Base-by-base conservation (phyloP, 2,888 invertebrate species). In the Philopedon plagiatum region DNA sequence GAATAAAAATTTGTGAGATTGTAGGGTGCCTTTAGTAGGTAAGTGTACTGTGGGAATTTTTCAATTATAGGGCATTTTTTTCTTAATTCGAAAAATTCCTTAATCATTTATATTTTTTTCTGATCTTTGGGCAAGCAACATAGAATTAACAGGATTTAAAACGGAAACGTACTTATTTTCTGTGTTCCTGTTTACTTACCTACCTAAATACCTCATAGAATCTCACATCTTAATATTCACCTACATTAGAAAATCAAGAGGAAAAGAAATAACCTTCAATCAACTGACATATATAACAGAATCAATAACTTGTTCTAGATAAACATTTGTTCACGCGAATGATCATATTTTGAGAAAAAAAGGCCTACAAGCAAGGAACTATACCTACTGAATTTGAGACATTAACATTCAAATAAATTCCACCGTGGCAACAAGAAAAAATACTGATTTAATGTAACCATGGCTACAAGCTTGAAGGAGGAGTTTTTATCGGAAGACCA, bases 271-370 rank as follows among this genome's bases (percentile, higher is more conserved):
- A 32, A 57, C 32, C 37, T 57, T 57, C 37, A 57, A 4, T 37
- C 57, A 34, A 57, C 57, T 57, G 57, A 37, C 57, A 54, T n/a
- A 54, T 54, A 29, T 57, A 34, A 21, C 11, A 66, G 18, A 44
- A 65, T 58, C 49, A 21, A 66, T 51, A 37, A 7, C 44, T 72
- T 65, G 74, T 82, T 83, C 58, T 78, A 85, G 85, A 83, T 83
- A 81, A 82, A 81, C 80, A 49, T 60, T 71, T 78, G 81, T 80
- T 80, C 81, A 81, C 81, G 82, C 77, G 79, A 81, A 80, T 85
- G 80, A 83, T 32, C n/a, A 64, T 41, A 79, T 81, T 80, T 83
- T 81, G 81, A 81, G 79, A 78, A 71, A 76, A 79, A 78, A 75
- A 81, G 83, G 83, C 83, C 82, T 82, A 83, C 67, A 75, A 83